Evolutionary conservation across 2,888 invertebrate species (phyloP).

Genomic region (Limnephilus rhombicus): DNA sequence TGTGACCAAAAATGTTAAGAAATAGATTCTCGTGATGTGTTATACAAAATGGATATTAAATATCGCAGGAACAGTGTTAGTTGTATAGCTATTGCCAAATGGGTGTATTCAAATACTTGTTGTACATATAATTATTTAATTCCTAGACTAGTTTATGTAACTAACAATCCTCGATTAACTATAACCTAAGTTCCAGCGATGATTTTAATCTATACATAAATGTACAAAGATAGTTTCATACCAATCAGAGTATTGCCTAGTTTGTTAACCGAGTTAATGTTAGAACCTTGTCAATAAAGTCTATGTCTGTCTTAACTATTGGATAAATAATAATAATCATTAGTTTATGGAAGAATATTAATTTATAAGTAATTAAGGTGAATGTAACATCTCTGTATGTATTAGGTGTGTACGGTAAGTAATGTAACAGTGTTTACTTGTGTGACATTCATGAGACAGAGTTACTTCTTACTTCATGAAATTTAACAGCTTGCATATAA

Average conservation of each 20-base stretch:
- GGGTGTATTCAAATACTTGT: slow-evolving; percentile 46
- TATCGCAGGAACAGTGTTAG: slow-evolving; percentile 50
- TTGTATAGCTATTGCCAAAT: slow-evolving; percentile 60
- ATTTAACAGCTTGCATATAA: background rate
- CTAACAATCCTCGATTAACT: slow-evolving; percentile 46
- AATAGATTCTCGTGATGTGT: slow-evolving; percentile 53
- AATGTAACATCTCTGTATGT: slow-evolving; percentile 34
- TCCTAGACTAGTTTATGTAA: slow-evolving; percentile 44
- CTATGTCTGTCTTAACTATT: slow-evolving; percentile 38
- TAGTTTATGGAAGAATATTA: slow-evolving; percentile 14
- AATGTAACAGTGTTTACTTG: slow-evolving; percentile 8
- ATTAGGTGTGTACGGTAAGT: slow-evolving; percentile 28
- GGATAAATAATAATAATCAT: slow-evolving; percentile 31
- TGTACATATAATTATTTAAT: slow-evolving; percentile 55
- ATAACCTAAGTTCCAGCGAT: slow-evolving; percentile 51
- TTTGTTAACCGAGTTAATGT: slow-evolving; percentile 53
- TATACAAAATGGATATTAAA: slow-evolving; percentile 52
- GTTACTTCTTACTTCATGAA: background rate
- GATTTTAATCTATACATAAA: slow-evolving; percentile 50
- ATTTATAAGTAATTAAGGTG: slow-evolving; percentile 20
- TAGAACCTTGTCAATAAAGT: slow-evolving; percentile 57
- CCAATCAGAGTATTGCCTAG: slow-evolving; percentile 53
- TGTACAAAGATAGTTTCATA: slow-evolving; percentile 60
- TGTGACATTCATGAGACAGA: background rate
- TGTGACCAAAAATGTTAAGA: slow-evolving; percentile 57